phyloP scores from a whole-genome alignment of 2,888 invertebrate genomes.

The Oegoconia quadripuncta region DNA sequence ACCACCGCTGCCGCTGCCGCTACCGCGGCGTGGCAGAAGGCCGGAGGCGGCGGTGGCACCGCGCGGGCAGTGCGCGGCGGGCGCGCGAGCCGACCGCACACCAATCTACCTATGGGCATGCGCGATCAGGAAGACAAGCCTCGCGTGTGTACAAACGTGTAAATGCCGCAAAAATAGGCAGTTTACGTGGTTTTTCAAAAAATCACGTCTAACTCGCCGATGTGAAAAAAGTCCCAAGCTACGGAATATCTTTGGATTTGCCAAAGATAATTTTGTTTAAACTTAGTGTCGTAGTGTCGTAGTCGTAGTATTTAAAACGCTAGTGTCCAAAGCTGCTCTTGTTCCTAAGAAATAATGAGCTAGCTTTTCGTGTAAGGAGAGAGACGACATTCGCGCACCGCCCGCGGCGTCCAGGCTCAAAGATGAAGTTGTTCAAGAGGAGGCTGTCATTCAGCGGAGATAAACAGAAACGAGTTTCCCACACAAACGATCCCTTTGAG shows the following conservation, averaged over 20 bases:
- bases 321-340: constrained; percentile 19
- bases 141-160: constrained; percentile 26
- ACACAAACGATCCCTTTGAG: constrained; percentile 68
- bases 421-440: constrained; percentile 76
- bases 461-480: constrained; percentile 70
- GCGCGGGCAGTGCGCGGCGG: constrained; percentile 59
- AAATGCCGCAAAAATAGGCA: constrained; percentile 45
- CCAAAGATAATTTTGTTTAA: constrained; percentile 38
- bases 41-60: constrained; percentile 29
- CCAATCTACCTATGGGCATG: constrained; percentile 38
- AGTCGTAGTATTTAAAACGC: no score
- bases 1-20: constrained; percentile 24
- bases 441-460: constrained; percentile 72
- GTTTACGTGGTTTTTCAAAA: constrained; percentile 44
- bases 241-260: constrained; percentile 40
- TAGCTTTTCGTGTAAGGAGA: constrained; percentile 33
- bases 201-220: constrained; percentile 40
- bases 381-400: constrained; percentile 41
- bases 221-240: constrained; percentile 25
- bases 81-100: constrained; percentile 66
- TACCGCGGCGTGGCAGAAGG: no score
- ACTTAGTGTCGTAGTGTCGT: constrained; percentile 18
- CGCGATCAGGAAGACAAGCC: constrained; percentile 25
- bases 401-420: constrained; percentile 34
- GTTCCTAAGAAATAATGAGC: constrained; percentile 35